These are phyloP conservation scores for Cettia cetti DNA, from an alignment of 2,113 vertebrate genomes.

Conservation along the genomic window DNA sequence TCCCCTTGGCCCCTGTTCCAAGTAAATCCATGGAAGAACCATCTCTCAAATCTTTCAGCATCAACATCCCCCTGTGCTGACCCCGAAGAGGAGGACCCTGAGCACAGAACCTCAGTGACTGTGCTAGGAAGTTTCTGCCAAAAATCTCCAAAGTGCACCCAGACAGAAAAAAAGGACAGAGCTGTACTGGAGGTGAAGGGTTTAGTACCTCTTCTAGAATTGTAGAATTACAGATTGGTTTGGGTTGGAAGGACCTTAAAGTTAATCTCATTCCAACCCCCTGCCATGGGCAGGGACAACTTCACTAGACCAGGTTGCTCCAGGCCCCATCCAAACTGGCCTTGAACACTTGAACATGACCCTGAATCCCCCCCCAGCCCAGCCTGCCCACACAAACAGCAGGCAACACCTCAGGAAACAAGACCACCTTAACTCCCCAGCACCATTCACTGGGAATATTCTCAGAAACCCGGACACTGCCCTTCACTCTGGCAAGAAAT, in stretches of 20 bases:
- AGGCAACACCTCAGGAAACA: fast-evolving
- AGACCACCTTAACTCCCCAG: background rate
- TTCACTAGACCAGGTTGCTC: background rate
- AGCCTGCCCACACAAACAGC: background rate
- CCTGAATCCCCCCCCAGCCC: background rate
- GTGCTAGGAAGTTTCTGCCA: background rate
- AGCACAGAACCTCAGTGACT: background rate
- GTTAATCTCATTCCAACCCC: background rate
- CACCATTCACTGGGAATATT: fast-evolving
- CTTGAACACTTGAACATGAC: background rate
- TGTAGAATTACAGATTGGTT: background rate
- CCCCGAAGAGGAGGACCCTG: background rate
- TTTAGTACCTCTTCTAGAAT: background rate
- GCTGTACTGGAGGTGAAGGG: background rate
- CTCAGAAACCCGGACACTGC: background rate
- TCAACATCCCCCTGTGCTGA: fast-evolving
- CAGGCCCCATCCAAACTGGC: background rate
- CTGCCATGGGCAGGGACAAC: background rate
- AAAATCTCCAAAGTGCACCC: background rate
- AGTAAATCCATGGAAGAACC: fast-evolving
- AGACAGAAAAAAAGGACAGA: background rate
- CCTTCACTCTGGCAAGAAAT: background rate
- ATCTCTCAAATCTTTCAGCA: background rate
- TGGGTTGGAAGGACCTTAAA: background rate
- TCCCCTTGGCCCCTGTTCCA: background rate